These are phyloP conservation scores for Drosophila neocordata DNA, from an alignment of 1,140 invertebrate species.

Conservation along the genomic window DNA sequence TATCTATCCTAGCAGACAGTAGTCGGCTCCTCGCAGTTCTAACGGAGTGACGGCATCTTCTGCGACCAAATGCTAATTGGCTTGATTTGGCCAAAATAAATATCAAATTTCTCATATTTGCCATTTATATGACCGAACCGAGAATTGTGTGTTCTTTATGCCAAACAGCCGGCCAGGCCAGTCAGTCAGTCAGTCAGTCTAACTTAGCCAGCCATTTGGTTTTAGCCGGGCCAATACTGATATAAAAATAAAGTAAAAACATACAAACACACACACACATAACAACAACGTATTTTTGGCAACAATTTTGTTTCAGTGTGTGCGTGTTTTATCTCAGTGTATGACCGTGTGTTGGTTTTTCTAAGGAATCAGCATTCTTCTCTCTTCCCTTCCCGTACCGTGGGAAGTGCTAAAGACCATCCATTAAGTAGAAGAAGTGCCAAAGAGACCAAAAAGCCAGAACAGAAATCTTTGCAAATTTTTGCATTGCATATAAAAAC, in stretches of 20 bases:
- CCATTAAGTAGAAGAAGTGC: slow-evolving; percentile 5
- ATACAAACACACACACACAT: slow-evolving; percentile 22
- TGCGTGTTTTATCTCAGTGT: neutral
- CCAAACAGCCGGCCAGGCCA: slow-evolving; percentile 11
- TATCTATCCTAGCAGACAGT: neutral
- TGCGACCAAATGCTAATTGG: slow-evolving; percentile 64
- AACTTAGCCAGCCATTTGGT: slow-evolving; percentile 7
- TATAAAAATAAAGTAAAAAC: slow-evolving; percentile 30
- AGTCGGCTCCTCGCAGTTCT: slow-evolving; percentile 31
- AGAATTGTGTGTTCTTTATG: slow-evolving; percentile 30
- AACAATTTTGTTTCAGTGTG: slow-evolving; percentile 14
- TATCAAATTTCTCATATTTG: slow-evolving; percentile 70
- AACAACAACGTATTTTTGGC: slow-evolving; percentile 37
- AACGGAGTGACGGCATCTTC: slow-evolving; percentile 26
- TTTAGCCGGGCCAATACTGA: slow-evolving; percentile 8
- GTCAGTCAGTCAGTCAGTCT: slow-evolving; percentile 12
- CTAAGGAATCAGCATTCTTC: slow-evolving; percentile 1
- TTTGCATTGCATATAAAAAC: neutral
- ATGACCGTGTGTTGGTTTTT: neutral
- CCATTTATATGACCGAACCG: slow-evolving; percentile 19
- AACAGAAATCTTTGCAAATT: neutral
- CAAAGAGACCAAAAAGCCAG: neutral
- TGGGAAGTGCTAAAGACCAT: slow-evolving; percentile 5
- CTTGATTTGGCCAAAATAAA: slow-evolving; percentile 58
- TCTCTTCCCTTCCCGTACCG: neutral